Evolutionary conservation across 1,140 invertebrate genomes (phyloP).

Genomic region (Phthorimaea operculella): DNA sequence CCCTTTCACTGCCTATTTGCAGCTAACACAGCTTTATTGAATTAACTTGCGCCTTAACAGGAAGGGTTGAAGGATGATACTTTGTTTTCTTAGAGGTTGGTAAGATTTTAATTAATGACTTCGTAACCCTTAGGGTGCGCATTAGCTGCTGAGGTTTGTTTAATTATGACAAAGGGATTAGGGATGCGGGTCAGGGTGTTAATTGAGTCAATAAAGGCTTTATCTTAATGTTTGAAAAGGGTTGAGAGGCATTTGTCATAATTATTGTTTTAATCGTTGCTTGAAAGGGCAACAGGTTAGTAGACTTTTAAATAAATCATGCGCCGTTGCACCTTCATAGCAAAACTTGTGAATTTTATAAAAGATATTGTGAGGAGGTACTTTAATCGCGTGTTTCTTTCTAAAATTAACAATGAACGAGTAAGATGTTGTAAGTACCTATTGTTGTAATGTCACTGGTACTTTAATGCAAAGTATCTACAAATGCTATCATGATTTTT

Average conservation of each 20-base stretch:
- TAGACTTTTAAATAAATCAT: too few species aligned
- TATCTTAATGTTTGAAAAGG: constrained; percentile 7
- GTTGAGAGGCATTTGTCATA: constrained; percentile 1
- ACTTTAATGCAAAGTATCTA: too few species aligned
- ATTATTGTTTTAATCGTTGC: constrained; percentile 1
- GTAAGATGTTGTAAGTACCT: too few species aligned
- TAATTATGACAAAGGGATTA: constrained; percentile 38
- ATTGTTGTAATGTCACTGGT: too few species aligned
- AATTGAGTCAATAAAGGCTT: constrained; percentile 18
- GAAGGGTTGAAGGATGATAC: constrained; percentile 58
- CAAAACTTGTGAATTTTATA: too few species aligned
- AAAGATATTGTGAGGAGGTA: too few species aligned
- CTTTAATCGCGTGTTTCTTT: too few species aligned
- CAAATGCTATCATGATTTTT: too few species aligned
- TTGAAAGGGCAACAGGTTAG: not conserved
- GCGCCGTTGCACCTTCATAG: too few species aligned
- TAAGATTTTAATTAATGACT: constrained; percentile 62
- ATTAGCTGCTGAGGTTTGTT: constrained; percentile 47
- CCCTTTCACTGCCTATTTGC: constrained; percentile 59
- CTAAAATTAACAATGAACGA: too few species aligned
- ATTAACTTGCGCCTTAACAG: constrained; percentile 53
- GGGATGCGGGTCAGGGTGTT: constrained; percentile 34
- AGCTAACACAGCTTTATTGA: constrained; percentile 62
- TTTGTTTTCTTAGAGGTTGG: constrained; percentile 34
- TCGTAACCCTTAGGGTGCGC: constrained; percentile 37